A percentile compares a stretch with the other conserved stretches of the same genome.
Conservation (phyloP, 2,797 vertebrate genomes). For the Argentina silus region DNA sequence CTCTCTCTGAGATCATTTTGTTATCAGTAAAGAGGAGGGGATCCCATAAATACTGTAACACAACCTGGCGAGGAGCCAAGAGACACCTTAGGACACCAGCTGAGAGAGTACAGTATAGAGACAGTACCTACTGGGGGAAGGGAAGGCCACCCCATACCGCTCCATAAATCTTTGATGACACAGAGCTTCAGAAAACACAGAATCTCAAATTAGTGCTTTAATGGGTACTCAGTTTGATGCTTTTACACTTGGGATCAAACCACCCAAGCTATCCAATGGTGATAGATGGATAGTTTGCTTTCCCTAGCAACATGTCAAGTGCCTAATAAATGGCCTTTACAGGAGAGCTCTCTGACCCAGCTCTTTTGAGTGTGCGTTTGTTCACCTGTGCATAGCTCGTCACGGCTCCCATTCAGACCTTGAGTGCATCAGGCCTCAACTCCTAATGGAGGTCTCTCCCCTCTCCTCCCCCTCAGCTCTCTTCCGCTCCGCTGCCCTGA, state of each 20-base stretch:
- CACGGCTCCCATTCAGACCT: background rate
- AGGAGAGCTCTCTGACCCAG: background rate
- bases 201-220: conserved; percentile 9
- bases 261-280: background rate
- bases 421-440: conserved; percentile 57
- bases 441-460: conserved; percentile 64
- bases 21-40: background rate
- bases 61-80: background rate
- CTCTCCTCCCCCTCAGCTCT: conserved; percentile 32
- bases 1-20: background rate
- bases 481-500: conserved; percentile 74
- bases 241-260: background rate
- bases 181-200: conserved; percentile 9
- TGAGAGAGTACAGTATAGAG: background rate
- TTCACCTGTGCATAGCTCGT: conserved; percentile 59
- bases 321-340: background rate
- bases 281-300: background rate
- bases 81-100: background rate
- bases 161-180: conserved; percentile 62
- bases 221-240: conserved; percentile 17
- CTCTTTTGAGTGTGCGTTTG: background rate
- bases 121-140: conserved; percentile 38
- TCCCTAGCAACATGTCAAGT: background rate
- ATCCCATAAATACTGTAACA: conserved; percentile 8
- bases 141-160: conserved; percentile 43